Evolutionary conservation across 1,140 invertebrate genomes (phyloP), one percentile per base, ranked within the genome.

Genomic region (Drosophila guanche): DNA sequence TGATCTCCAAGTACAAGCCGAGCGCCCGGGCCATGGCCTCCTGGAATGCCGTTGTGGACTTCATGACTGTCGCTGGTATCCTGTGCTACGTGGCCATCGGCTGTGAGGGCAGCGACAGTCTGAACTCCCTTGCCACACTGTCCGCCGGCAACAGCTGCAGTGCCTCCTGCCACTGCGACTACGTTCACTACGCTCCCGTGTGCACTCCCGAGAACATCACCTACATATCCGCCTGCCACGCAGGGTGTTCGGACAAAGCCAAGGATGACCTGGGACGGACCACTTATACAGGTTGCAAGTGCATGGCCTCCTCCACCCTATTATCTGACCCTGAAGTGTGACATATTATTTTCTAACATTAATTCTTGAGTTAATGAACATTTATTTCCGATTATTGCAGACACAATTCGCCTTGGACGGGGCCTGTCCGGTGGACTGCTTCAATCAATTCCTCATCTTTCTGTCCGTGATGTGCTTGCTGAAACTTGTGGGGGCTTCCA

Each of bases 191-290:
- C 77, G 94, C 94, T 71, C 95, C 95, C 0, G 94, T 95, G 16
- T 95, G 95, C 80, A 93, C 94, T 4, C 91, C 92, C 25, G 92
- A 93, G 25, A 92, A 93, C 5, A 84, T 90, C 5, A 95, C 94
- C 10, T 95, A 93, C 76, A 95, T 95, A 79, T 95, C 95, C 0
- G 93, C 95, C 5, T 95, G 95, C 77, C 94, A 95, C 85, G 95
- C 95, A 42, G 95, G 95, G 1, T 95, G 95, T 77, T 89, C 85
- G 2, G 58, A 79, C 25, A 71, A 89, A 20, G 58, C 54, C 6
- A 70, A 68, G n/a, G 70, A 74, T 33, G 61, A 69, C 0, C 76
- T 91, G 42, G 91, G 88, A 1, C 89, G 73, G 6, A 91, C 86
- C 42, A 90, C 92, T 56, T 90, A 57, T 27, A 76, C 63, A 0